A percentile compares a stretch with the other conserved stretches of the same genome.
Conservation (phyloP, 2,797 vertebrate genomes). For the Aldrovandia affinis region DNA sequence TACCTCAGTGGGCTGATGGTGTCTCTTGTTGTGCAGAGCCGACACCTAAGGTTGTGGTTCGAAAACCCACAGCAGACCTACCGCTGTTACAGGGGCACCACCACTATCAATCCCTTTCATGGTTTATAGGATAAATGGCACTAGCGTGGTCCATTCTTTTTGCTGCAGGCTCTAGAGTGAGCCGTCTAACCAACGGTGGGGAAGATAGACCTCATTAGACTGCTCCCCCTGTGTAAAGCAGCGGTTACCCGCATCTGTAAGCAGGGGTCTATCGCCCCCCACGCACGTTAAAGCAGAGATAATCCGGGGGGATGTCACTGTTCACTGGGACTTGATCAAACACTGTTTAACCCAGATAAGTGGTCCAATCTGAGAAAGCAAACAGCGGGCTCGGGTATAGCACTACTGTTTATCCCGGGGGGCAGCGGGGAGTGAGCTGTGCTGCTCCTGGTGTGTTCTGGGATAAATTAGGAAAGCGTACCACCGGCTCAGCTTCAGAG, state of each 20-base stretch:
- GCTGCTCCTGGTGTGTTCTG: slow-evolving; percentile 31
- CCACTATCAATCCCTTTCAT: background rate
- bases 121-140: background rate
- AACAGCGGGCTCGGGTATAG: background rate
- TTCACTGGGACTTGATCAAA: background rate
- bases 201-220: background rate
- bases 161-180: background rate
- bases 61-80: no score
- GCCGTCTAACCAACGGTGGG: background rate
- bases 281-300: background rate
- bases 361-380: slow-evolving; percentile 18
- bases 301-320: background rate
- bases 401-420: slow-evolving; percentile 32
- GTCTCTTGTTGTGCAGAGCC: no score
- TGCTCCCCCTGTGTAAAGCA: background rate
- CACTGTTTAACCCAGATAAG: slow-evolving; percentile 4
- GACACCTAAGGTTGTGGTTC: no score
- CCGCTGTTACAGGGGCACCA: background rate
- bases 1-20: no score
- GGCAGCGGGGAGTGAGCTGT: background rate
- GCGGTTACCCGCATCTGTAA: background rate
- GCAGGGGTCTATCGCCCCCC: background rate
- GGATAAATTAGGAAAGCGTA: slow-evolving; percentile 41
- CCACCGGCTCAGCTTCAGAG: slow-evolving; percentile 9
- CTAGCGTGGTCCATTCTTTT: background rate